Percentiles rank a stretch among this genome's conserved stretches.
Evolutionary conservation across 2,797 vertebrate species (phyloP).

Genomic region (Ispidina picta): DNA sequence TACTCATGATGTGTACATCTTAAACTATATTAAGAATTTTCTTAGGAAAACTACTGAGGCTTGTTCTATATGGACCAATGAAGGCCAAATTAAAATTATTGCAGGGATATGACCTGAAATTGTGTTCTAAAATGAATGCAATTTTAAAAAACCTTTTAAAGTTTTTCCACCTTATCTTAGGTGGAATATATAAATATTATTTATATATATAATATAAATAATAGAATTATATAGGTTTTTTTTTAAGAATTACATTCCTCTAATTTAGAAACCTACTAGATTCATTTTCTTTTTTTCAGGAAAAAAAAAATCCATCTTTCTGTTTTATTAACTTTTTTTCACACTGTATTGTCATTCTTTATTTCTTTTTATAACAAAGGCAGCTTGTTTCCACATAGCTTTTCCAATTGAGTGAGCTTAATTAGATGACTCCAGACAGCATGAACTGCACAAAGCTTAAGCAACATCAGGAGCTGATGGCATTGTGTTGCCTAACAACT

Average conservation of each 20-base stretch:
- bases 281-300: not conserved
- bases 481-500: conserved; percentile 53
- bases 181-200: no score
- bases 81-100: not conserved
- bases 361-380: not conserved
- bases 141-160: not conserved
- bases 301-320: not conserved
- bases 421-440: conserved; percentile 1
- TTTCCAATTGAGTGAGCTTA: not conserved
- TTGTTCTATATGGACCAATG: not conserved
- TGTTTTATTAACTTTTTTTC: not conserved
- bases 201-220: no score
- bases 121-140: not conserved
- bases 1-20: not conserved
- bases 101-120: not conserved
- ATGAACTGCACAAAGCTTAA: not conserved
- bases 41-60: not conserved
- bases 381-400: not conserved
- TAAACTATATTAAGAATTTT: not conserved
- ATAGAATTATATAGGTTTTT: not conserved
- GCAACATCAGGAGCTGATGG: conserved; percentile 23
- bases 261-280: not conserved
- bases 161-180: not conserved
- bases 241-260: not conserved
- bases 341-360: not conserved